A percentile compares a stretch with the other conserved stretches of the same genome.
These are phyloP conservation scores for Dermatemys mawii DNA, from an alignment of 2,113 vertebrate species.

Conservation along the genomic window DNA sequence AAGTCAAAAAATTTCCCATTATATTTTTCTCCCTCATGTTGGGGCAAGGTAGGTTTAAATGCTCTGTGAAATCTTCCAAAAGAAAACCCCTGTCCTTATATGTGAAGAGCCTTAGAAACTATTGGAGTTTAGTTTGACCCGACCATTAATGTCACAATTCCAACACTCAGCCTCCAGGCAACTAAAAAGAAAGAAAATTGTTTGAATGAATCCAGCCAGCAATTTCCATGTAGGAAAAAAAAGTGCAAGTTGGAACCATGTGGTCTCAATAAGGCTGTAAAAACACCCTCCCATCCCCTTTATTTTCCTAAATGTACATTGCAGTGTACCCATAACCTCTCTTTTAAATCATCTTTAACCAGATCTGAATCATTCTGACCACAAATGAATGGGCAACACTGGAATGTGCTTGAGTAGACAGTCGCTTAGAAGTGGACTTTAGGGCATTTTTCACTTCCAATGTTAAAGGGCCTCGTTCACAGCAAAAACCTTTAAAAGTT, in stretches of 20 bases:
- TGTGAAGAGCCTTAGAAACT: conserved; percentile 31
- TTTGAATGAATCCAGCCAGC: conserved; percentile 71
- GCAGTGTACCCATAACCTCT: conserved; percentile 79
- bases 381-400: conserved; percentile 79
- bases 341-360: conserved; percentile 81
- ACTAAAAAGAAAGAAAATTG: conserved; percentile 58
- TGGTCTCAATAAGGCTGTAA: conserved; percentile 83
- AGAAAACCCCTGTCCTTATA: not conserved
- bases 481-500: conserved; percentile 59
- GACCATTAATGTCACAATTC: conserved; percentile 59
- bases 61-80: conserved; percentile 12
- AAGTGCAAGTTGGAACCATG: conserved; percentile 79
- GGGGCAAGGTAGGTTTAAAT: not conserved
- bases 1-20: not conserved
- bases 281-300: conserved; percentile 12
- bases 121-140: conserved; percentile 63
- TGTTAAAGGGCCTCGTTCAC: conserved; percentile 63
- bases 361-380: conserved; percentile 79
- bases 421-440: conserved; percentile 61
- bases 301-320: conserved; percentile 82
- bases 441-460: conserved; percentile 60
- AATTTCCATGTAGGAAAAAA: conserved; percentile 73
- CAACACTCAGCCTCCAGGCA: conserved; percentile 57
- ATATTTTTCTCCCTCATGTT: not conserved
- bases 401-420: conserved; percentile 80